A percentile compares a stretch with the other conserved stretches of the same genome.
phyloP scores from a whole-genome alignment of 2,797 vertebrate species.

The Betta splendens region DNA sequence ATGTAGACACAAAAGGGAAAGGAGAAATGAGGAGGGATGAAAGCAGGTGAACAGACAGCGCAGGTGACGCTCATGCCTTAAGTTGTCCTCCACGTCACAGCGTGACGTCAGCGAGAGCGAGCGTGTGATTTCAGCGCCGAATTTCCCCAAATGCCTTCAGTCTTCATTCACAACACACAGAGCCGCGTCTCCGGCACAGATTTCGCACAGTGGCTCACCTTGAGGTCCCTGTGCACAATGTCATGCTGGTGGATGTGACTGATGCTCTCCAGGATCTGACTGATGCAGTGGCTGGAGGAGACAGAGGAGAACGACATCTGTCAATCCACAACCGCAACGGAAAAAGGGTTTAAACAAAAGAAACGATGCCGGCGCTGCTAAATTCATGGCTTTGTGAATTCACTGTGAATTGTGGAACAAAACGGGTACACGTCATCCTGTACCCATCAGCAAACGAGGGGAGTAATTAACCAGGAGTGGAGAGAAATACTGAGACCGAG shows the following conservation, averaged over 20 bases:
- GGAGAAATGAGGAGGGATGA: conserved; percentile 23
- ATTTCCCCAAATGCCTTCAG: conserved; percentile 8
- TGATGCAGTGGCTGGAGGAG: conserved; percentile 94
- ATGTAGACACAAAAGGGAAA: conserved; percentile 15
- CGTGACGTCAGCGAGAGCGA: conserved; percentile 34
- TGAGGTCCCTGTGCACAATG: conserved; percentile 98
- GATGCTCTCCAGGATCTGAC: conserved; percentile 99
- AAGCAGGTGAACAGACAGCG: conserved; percentile 37
- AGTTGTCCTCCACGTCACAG: conserved; percentile 46
- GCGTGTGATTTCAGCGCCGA: conserved; percentile 11
- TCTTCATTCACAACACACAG: conserved; percentile 15
- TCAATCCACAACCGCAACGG: conserved; percentile 17
- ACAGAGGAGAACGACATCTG: conserved; percentile 27
- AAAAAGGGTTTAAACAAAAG: background rate
- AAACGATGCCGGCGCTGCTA: background rate
- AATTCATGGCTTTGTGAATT: no score
- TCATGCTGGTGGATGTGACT: conserved; percentile 99
- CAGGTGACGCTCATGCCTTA: conserved; percentile 48
- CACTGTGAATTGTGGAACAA: no score
- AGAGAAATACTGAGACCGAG: no score
- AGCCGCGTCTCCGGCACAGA: background rate
- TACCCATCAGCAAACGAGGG: no score
- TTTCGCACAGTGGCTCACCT: conserved; percentile 83
- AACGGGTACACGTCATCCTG: no score
- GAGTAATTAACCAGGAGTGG: no score